Conservation (phyloP, 2,797 vertebrate genomes). For the Esox masquinongy region DNA sequence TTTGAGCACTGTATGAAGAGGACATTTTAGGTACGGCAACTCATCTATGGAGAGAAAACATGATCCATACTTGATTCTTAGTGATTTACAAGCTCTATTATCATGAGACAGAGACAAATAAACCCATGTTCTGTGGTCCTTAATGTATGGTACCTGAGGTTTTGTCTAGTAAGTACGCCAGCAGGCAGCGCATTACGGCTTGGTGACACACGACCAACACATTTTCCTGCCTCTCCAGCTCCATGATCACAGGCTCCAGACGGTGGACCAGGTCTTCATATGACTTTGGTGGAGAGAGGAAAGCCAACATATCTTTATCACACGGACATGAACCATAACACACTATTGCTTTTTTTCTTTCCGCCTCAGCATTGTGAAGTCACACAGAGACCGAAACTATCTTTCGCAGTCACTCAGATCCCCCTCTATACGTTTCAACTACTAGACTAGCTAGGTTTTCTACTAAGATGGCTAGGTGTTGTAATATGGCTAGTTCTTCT, state of each 20-base stretch:
- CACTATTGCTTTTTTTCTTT: not conserved
- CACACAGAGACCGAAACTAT: not conserved
- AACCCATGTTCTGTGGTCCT: slow-evolving; percentile 2
- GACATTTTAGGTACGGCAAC: slow-evolving; percentile 85
- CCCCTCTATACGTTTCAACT: not conserved
- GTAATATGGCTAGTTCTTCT: not conserved
- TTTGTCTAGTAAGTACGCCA: slow-evolving; percentile 92
- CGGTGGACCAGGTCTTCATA: slow-evolving; percentile 92
- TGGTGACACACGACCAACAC: slow-evolving; percentile 91
- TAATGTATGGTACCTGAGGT: slow-evolving; percentile 74
- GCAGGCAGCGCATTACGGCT: slow-evolving; percentile 87
- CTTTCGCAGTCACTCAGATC: not conserved
- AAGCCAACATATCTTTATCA: not conserved
- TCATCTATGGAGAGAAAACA: slow-evolving; percentile 66
- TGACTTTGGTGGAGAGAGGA: slow-evolving; percentile 69
- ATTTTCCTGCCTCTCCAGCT: slow-evolving; percentile 91
- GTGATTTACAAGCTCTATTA: not conserved
- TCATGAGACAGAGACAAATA: not conserved
- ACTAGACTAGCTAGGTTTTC: not conserved
- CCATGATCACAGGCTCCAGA: slow-evolving; percentile 93
- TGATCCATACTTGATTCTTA: not conserved
- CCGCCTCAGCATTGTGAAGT: not conserved
- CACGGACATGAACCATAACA: not conserved
- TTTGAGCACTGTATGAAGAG: slow-evolving; percentile 87
- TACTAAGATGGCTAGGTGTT: not conserved